phyloP scores from a whole-genome alignment of 2,113 vertebrate species.

The Rhizomys pruinosus region DNA sequence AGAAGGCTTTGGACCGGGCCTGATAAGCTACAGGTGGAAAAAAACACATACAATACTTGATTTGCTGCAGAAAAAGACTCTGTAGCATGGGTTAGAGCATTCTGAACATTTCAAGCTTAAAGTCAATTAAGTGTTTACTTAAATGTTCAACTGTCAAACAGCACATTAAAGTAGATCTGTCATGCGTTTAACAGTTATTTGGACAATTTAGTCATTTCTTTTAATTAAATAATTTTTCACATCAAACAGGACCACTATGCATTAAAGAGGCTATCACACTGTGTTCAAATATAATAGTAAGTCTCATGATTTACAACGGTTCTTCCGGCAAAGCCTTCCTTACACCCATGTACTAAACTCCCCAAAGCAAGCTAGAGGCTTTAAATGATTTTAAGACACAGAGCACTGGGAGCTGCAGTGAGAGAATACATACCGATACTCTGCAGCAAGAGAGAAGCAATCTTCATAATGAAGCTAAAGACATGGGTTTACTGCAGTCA shows the following conservation, averaged over 20 bases:
- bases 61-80: slow-evolving; percentile 88
- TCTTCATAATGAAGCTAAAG: slow-evolving; percentile 81
- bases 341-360: slow-evolving; percentile 87
- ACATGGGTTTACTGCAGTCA: slow-evolving; percentile 84
- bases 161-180: slow-evolving; percentile 78
- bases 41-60: slow-evolving; percentile 83
- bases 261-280: slow-evolving; percentile 78
- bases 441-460: slow-evolving; percentile 86
- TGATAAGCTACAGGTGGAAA: slow-evolving; percentile 86
- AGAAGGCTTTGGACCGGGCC: slow-evolving; percentile 91
- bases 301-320: slow-evolving; percentile 83
- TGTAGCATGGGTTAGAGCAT: slow-evolving; percentile 93
- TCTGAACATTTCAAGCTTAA: slow-evolving; percentile 77
- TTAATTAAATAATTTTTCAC: slow-evolving; percentile 75
- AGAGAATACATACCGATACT: slow-evolving; percentile 84
- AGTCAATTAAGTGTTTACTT: slow-evolving; percentile 78
- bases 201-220: slow-evolving; percentile 70
- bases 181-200: slow-evolving; percentile 86
- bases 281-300: slow-evolving; percentile 68
- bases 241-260: slow-evolving; percentile 70
- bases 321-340: slow-evolving; percentile 92
- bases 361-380: slow-evolving; percentile 88
- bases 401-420: slow-evolving; percentile 88
- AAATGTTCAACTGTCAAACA: slow-evolving; percentile 85
- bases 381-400: slow-evolving; percentile 87